phyloP scores from a whole-genome alignment of 2,113 vertebrate species.

The Spheniscus mendiculus region DNA sequence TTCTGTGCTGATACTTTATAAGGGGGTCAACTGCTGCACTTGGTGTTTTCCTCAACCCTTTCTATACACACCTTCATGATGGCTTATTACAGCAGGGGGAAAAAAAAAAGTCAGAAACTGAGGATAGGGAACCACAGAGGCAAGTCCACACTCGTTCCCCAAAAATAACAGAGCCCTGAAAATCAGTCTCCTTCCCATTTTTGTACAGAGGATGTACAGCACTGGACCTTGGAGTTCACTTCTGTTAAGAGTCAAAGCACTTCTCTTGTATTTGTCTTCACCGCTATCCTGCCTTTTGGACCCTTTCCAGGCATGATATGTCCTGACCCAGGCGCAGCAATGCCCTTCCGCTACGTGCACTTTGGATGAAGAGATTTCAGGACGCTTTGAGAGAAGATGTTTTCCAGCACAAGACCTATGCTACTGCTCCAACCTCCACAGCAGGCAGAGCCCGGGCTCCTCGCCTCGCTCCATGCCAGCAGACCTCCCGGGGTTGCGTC shows the following conservation, averaged over 20 bases:
- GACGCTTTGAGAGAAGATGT: neutral
- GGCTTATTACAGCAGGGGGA: neutral
- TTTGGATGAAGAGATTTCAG: neutral
- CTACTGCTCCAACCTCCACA: neutral
- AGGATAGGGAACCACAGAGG: neutral
- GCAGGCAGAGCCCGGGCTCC: neutral
- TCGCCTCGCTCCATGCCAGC: rapidly evolving
- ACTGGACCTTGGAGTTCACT: neutral
- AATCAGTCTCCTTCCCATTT: neutral
- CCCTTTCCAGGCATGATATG: neutral
- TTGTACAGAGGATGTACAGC: neutral
- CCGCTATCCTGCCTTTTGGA: neutral
- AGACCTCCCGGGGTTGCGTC: neutral
- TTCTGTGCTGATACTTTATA: neutral
- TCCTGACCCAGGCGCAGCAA: neutral
- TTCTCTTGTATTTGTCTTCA: neutral
- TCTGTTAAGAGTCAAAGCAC: neutral
- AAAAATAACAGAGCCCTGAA: neutral
- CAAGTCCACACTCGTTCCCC: neutral
- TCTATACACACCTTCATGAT: neutral
- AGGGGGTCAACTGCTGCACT: neutral
- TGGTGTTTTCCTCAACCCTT: neutral
- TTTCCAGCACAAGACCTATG: neutral
- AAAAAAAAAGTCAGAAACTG: neutral
- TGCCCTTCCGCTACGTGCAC: rapidly evolving